Base-by-base conservation (phyloP, 2,888 invertebrate genomes). In the Allophyes oxyacanthae region DNA sequence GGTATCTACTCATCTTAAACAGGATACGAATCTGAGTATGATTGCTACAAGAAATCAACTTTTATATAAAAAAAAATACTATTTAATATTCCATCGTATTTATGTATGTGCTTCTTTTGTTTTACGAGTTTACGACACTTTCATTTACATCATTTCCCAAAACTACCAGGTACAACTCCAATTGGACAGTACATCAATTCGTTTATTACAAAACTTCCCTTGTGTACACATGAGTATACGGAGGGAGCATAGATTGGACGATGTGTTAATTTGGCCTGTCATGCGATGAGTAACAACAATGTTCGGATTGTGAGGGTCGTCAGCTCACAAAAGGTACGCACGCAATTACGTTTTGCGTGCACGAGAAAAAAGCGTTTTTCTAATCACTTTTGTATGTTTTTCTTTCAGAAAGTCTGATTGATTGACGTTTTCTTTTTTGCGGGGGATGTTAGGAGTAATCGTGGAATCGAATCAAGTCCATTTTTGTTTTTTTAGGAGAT, bases 261-360 rank as follows among this genome's bases (percentile, higher is more conserved):
- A 91, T 84, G 92, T 92, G 91, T 91, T 92, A 92, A 93, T 93
- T 92, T 87, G 77, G 69, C 75, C 85, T 87, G 92, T 91, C 92
- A 93, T 93, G 92, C 92, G 85, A 93, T 90, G 90, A 88, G 85
- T 82, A 80, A 85, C 82, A 83, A 83, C 79, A 81, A 77, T 82
- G 77, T 79, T 75, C 66, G 71, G 61, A 73, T 79, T 78, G 80
- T 72, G 72, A 58, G 70, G 66, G 70, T 64, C 67, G 82, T 60
- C 67, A 60, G 78, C 74, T 64, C 65, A 78, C 72, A 76, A 78
- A 78, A 78, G 76, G 82, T 79, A 72, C 58, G 65, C 78, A 78
- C 74, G 75, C 77, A 78, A 78, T 77, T 78, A 67, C 70, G 66
- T 77, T 75, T 77, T 74, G 80, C 79, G 79, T 81, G 80, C 32